Evolutionary conservation across 2,888 invertebrate species (phyloP), one percentile per base, ranked within the genome.

Genomic region (Chalcosyrphus nemorum): DNA sequence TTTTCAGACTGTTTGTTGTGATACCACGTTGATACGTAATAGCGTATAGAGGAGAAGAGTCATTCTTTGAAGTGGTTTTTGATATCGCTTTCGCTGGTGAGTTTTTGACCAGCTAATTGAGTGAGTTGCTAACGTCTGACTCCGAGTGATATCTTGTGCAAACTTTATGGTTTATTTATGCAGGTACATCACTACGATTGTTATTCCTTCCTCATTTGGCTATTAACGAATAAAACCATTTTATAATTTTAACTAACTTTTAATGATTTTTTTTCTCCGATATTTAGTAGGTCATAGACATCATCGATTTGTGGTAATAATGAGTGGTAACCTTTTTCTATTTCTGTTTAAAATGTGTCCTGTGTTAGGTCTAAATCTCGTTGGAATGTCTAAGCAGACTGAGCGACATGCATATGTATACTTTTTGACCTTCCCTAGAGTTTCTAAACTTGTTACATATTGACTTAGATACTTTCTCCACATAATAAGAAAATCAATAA

Each of bases 31-130:
- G 56, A 50, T 63, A 56, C 65, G 59, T 68, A 47, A 50, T 38
- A 71, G n/a, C 13, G 7, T 2, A 6, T 2, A 2, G 17, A 24
- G 21, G 61, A 19, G 66, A 74, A 68, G 75, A 75, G 81, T 43
- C n/a, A 57, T 81, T 78, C 68, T 74, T 70, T 52, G 21, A 57
- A 61, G 81, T 78, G 68, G 63, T 78, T 78, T 82, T 74, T 63
- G 63, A 57, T 78, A 84, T 84, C 66, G 68, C 82, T 84, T 84
- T 84, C 74, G 82, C 74, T 77, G 82, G 59, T 77, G 71, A 72
- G 81, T 77, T 82, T 81, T 71, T 4, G 29, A 15, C 41, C 54
- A 54, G 50, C 2, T 54, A 43, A 78, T 15, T 75, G 75, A 68
- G 72, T 78, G 77, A 77, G 66, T 61, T 56, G 54, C 27, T 59